Percentiles rank a stretch among this genome's conserved stretches.
Conservation (phyloP, 2,888 invertebrate species). For the Atherix ibis region DNA sequence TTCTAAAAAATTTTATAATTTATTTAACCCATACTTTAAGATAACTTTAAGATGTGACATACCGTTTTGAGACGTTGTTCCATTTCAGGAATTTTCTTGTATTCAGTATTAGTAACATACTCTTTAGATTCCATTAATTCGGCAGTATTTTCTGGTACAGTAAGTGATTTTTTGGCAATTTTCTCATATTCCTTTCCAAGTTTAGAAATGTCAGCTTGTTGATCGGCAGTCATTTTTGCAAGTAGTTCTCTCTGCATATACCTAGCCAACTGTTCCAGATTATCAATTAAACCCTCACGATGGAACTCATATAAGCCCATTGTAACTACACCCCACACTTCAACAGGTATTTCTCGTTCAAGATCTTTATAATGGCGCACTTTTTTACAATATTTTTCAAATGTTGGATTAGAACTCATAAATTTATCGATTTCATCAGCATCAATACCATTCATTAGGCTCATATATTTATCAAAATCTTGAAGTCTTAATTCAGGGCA, state of each 20-base stretch:
- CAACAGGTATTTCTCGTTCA: conserved; percentile 42
- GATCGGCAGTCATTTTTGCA: conserved; percentile 59
- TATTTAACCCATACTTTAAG: neutral
- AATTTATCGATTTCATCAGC: conserved; percentile 46
- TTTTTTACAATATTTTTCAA: conserved; percentile 46
- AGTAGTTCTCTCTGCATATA: conserved; percentile 53
- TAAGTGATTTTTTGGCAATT: conserved; percentile 63
- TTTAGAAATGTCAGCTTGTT: conserved; percentile 61
- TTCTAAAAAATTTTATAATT: conserved; percentile 16
- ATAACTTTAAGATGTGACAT: conserved; percentile 3
- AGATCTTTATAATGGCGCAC: conserved; percentile 47
- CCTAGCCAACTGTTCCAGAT: conserved; percentile 51
- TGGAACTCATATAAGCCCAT: conserved; percentile 78
- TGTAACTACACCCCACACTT: conserved; percentile 42
- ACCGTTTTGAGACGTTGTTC: conserved; percentile 55
- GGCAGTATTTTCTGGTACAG: conserved; percentile 66
- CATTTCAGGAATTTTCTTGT: conserved; percentile 50
- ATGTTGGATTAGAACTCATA: conserved; percentile 44
- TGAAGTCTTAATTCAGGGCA: conserved; percentile 56
- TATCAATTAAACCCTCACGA: conserved; percentile 57
- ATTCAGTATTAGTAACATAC: conserved; percentile 61
- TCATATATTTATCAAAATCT: conserved; percentile 67
- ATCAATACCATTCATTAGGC: conserved; percentile 52
- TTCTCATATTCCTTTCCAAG: conserved; percentile 72
- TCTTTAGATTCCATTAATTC: conserved; percentile 69